Percentiles rank a stretch among this genome's conserved stretches.
phyloP scores from a whole-genome alignment of 2,797 vertebrate genomes.

The Catamblyrhynchus diadema region DNA sequence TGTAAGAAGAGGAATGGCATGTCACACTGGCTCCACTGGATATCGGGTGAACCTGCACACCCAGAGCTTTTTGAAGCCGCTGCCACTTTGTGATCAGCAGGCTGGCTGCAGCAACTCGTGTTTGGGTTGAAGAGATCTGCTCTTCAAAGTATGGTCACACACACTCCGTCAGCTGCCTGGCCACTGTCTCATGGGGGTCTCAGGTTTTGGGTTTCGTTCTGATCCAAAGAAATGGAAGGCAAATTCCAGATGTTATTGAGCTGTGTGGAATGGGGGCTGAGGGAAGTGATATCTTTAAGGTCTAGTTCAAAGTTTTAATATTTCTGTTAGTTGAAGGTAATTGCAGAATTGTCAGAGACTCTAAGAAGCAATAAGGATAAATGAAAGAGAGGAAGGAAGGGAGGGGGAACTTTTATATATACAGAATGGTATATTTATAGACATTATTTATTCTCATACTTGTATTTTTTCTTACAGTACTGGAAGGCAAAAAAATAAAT shows the following conservation, averaged over 20 bases:
- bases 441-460: conserved; percentile 59
- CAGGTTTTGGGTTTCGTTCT: background rate
- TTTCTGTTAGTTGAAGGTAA: conserved; percentile 7
- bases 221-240: background rate
- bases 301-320: background rate
- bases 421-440: conserved; percentile 52
- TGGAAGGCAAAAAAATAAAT: conserved; percentile 52
- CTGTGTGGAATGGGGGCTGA: accelerated
- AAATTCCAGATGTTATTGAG: background rate
- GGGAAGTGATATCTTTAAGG: accelerated
- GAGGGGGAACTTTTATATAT: conserved; percentile 28
- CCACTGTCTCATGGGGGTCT: background rate
- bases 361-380: conserved; percentile 12
- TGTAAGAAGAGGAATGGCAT: background rate
- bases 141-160: accelerated
- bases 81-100: background rate
- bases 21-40: background rate
- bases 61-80: background rate
- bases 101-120: accelerated
- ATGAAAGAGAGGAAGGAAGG: background rate
- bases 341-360: conserved; percentile 3
- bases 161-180: background rate
- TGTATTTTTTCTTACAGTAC: conserved; percentile 45
- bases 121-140: background rate
- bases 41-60: accelerated